These are phyloP conservation scores for Propithecus perrieri DNA, from an alignment of 2,797 vertebrate species.

Conservation along the genomic window DNA sequence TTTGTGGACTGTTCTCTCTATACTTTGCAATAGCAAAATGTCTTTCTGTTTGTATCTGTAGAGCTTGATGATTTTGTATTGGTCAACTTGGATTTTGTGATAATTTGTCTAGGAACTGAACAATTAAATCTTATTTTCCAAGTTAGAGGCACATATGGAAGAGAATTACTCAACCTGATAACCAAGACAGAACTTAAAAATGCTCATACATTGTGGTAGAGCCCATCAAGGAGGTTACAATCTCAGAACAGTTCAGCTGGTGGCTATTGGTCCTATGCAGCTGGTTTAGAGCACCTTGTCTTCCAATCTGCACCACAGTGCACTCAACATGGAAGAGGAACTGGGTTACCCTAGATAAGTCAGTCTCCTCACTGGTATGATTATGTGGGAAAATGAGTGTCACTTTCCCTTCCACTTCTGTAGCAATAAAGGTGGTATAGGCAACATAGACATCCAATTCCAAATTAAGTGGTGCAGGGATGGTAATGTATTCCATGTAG, in stretches of 20 bases:
- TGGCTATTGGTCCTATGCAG: not conserved
- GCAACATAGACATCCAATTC: not conserved
- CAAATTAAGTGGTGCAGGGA: not conserved
- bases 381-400: not conserved
- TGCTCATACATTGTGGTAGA: not conserved
- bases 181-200: not conserved
- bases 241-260: not conserved
- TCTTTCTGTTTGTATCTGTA: not conserved
- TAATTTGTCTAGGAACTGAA: not conserved
- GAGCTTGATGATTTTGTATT: not conserved
- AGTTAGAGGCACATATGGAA: not conserved
- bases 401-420: not conserved
- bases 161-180: not conserved
- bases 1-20: not conserved
- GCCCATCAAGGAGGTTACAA: not conserved
- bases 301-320: rapidly evolving
- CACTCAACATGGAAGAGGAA: not conserved
- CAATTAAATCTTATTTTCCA: not conserved
- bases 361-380: not conserved
- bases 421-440: not conserved
- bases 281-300: not conserved
- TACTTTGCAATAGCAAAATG: not conserved
- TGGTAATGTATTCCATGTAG: not conserved
- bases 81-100: not conserved
- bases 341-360: not conserved